Evolutionary conservation across 35 echinoderm and acorn worm genomes (phyloP).

Genomic region (Lytechinus variegatus): DNA sequence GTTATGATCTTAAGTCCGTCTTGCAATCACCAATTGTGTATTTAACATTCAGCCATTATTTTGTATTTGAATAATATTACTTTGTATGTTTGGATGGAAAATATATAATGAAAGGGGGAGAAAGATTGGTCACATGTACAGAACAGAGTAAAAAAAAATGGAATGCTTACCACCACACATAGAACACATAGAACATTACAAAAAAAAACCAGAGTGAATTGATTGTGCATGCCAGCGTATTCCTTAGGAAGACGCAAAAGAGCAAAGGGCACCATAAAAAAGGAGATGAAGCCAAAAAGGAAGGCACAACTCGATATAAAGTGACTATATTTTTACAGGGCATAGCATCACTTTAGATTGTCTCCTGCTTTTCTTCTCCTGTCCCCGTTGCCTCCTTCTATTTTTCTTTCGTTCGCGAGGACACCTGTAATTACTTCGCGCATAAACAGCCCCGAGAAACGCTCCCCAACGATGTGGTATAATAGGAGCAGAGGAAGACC

Average conservation of each 20-base stretch:
- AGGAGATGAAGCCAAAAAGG: not conserved
- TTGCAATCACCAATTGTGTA: too few relatives aligned
- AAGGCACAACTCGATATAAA: not conserved
- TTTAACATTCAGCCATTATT: too few relatives aligned
- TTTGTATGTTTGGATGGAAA: too few relatives aligned
- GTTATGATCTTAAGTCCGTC: too few relatives aligned
- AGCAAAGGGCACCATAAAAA: not conserved
- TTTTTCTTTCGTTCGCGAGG: not conserved
- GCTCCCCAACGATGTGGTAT: not conserved
- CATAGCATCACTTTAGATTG: not conserved
- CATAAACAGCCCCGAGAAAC: not conserved
- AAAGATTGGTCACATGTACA: not conserved
- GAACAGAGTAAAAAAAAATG: not conserved
- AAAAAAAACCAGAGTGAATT: not conserved
- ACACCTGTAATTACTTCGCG: not conserved
- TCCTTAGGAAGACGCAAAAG: not conserved
- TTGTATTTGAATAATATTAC: too few relatives aligned
- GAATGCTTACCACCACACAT: not conserved
- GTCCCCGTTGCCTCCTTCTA: not conserved
- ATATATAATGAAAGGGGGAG: not conserved
- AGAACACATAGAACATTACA: not conserved
- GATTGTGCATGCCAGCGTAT: not conserved
- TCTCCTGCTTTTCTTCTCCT: not conserved
- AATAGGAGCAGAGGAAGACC: not conserved
- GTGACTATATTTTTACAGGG: not conserved